These are phyloP conservation scores for Pedicia rivosa DNA, from an alignment of 2,888 invertebrate genomes.

Conservation along the genomic window DNA sequence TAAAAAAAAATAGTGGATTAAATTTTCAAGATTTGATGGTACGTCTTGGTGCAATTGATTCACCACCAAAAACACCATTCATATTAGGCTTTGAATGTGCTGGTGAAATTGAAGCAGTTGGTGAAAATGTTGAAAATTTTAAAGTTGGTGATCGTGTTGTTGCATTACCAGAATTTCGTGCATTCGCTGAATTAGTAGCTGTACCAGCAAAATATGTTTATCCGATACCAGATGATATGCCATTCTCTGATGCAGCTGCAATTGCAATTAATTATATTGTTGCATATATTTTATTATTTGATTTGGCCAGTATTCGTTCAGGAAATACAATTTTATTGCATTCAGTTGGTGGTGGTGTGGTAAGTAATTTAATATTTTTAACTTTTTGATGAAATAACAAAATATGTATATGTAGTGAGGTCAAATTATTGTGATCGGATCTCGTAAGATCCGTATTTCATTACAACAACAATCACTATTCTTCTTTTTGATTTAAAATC, in stretches of 20 bases:
- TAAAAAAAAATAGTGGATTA: conserved; percentile 69
- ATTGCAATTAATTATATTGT: conserved; percentile 76
- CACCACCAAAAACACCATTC: conserved; percentile 78
- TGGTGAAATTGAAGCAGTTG: conserved; percentile 63
- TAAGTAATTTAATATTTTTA: conserved; percentile 33
- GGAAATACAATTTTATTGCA: conserved; percentile 71
- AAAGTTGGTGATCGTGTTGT: conserved; percentile 72
- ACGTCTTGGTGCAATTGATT: conserved; percentile 72
- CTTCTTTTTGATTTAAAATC: too few species aligned
- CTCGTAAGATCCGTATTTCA: too few species aligned
- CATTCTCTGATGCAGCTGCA: conserved; percentile 64
- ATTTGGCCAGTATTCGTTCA: conserved; percentile 57
- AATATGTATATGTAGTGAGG: neutral
- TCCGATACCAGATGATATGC: conserved; percentile 57
- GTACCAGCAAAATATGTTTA: conserved; percentile 70
- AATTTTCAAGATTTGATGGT: conserved; percentile 85
- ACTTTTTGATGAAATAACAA: conserved; percentile 3
- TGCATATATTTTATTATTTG: conserved; percentile 71
- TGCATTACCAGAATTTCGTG: conserved; percentile 66
- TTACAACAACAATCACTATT: too few species aligned
- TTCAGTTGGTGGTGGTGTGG: conserved; percentile 79
- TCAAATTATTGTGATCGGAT: too few species aligned
- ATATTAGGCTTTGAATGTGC: conserved; percentile 81
- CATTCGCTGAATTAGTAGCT: conserved; percentile 73
- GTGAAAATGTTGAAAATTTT: conserved; percentile 62